Evolutionary conservation across 1,140 invertebrate species (phyloP), one percentile per base, ranked within the genome.

Genomic region (Rhopalosiphum maidis): DNA sequence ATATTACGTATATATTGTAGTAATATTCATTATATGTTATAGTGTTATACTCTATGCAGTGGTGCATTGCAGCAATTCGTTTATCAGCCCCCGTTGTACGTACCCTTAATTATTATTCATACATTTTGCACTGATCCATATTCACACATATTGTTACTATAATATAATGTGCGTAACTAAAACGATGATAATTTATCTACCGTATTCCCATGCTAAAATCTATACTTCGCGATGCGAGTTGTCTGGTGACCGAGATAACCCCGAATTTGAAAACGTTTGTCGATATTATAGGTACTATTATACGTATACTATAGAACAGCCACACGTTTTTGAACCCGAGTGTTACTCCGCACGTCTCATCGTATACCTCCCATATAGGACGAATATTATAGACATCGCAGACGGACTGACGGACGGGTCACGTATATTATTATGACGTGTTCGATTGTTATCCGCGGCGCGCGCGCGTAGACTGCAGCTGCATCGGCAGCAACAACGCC

Each of bases 251-350:
- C n/a, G 15, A n/a, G 60, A 15, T 77, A n/a, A 15, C 30, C 60
- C 60, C 60, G 30, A 1, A 48, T 15, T 43, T n/a, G 85, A 46
- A 48, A 46, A 87, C 85, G 25, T 1, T 18, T 9, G 15, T 43
- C 85, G 30, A 87, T 87, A 87, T 77, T 15, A 68, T 15, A 46
- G 41, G 41, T 30, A 25, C 55, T 68, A 77, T 77, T 68, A 68
- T 68, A n/a, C 9, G 54, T 54, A 54, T n/a, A 18, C 6, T 18
- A n/a, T 21, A 77, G 60, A 77, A 87, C 30, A 21, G 86, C 46
- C 46, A 88, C 86, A 88, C 86, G 86, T 88, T 88, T 88, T 51
- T 88, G 43, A 88, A 88, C 46, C 86, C 86, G 86, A 48, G 60
- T 77, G 4, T 77, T 77, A 77, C 60, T 15, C n/a, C 30, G 30